A percentile compares a stretch with the other conserved stretches of the same genome.
These are phyloP conservation scores for Andrena cerasifolii DNA, from an alignment of 1,140 invertebrate genomes.

Conservation along the genomic window DNA sequence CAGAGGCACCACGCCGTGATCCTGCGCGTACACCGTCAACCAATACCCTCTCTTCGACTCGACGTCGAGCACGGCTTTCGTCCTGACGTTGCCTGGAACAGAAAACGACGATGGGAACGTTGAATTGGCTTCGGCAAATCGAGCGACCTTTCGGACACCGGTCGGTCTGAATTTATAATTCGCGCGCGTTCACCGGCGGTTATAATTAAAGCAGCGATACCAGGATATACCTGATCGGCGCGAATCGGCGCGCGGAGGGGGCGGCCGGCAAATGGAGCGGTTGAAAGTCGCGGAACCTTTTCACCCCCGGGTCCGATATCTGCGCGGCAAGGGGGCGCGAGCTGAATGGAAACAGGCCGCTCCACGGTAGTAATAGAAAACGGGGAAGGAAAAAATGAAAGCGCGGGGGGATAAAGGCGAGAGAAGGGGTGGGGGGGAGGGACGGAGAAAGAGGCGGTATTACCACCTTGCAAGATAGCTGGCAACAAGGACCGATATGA, in stretches of 20 bases:
- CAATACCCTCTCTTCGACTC: constrained; percentile 95
- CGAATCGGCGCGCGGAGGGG: too few species aligned
- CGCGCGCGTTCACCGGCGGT: constrained; percentile 18
- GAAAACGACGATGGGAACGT: constrained; percentile 39
- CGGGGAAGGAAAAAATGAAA: background rate
- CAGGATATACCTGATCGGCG: constrained; percentile 20
- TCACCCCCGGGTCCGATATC: constrained; percentile 36
- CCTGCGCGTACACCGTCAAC: constrained; percentile 96
- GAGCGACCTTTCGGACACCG: background rate
- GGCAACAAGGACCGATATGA: constrained; percentile 51
- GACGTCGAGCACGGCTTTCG: constrained; percentile 91
- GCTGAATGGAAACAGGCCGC: constrained; percentile 28
- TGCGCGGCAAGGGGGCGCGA: background rate
- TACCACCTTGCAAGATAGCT: constrained; percentile 45
- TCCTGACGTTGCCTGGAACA: constrained; percentile 92
- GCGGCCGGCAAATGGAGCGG: constrained; percentile 1
- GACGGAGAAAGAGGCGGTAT: constrained; percentile 26
- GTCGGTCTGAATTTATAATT: constrained; percentile 1
- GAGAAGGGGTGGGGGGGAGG: background rate
- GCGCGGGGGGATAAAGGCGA: background rate
- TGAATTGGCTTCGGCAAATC: constrained; percentile 39
- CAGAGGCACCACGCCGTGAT: constrained; percentile 93
- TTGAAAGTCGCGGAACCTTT: constrained; percentile 41
- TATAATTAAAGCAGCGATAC: constrained; percentile 25
- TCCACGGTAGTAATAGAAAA: constrained; percentile 4